These are phyloP conservation scores for Pristis pectinata DNA, from an alignment of 2,797 vertebrate genomes.

Conservation along the genomic window DNA sequence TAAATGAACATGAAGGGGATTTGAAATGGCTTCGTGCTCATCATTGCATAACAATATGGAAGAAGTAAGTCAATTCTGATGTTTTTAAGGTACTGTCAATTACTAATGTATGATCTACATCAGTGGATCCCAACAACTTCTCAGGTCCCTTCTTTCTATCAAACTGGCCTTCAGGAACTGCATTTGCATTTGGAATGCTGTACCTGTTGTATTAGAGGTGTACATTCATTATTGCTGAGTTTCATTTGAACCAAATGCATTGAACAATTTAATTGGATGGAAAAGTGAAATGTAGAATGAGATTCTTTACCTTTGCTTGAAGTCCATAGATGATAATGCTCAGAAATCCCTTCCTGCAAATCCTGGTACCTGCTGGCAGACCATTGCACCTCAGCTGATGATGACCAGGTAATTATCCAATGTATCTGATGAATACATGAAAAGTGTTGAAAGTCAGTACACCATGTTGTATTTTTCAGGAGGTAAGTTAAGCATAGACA, in stretches of 20 bases:
- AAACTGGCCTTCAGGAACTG: constrained; percentile 78
- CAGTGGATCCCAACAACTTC: constrained; percentile 76
- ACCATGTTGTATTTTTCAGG: no score
- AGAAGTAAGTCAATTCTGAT: no score
- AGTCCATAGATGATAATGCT: constrained; percentile 83
- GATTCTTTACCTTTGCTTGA: constrained; percentile 72
- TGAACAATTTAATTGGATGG: no score
- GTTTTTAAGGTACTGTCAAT: no score
- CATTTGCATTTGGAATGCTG: constrained; percentile 74
- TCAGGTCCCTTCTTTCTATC: constrained; percentile 83
- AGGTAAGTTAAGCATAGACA: no score
- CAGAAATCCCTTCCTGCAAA: constrained; percentile 80
- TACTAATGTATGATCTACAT: constrained; percentile 76
- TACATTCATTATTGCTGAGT: background rate
- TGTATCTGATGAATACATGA: constrained; percentile 54
- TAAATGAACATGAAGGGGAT: no score
- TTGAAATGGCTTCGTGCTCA: no score
- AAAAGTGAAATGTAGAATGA: background rate
- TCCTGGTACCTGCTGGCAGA: constrained; percentile 80
- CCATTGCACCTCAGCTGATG: constrained; percentile 83
- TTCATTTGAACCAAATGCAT: background rate
- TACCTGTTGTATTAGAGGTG: constrained; percentile 54
- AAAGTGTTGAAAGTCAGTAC: background rate
- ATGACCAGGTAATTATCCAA: constrained; percentile 85
- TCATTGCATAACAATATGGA: no score